phyloP scores from a whole-genome alignment of 2,797 vertebrate genomes.

The Hypotaenidia philippensis region DNA sequence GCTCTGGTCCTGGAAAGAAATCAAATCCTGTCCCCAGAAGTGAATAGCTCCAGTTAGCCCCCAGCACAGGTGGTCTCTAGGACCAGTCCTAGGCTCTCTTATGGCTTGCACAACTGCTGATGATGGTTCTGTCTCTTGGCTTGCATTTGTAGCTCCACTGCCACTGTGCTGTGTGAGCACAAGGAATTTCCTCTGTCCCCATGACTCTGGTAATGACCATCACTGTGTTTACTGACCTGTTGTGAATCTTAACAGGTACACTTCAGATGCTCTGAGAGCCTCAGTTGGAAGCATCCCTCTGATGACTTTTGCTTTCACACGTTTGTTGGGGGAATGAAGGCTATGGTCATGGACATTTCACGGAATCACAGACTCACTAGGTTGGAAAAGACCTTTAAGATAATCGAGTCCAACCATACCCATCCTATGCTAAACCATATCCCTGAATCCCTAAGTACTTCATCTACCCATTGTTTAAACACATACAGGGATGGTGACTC shows the following conservation, averaged over 20 bases:
- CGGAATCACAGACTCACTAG: too few species aligned
- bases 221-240: background rate
- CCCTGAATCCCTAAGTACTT: too few species aligned
- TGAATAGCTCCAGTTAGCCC: background rate
- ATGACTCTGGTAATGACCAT: background rate
- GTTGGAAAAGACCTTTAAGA: too few species aligned
- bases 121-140: background rate
- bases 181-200: background rate
- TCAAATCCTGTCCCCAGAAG: background rate
- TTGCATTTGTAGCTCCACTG: background rate
- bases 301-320: background rate
- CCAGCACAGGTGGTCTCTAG: background rate
- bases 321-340: background rate
- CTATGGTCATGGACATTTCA: accelerated
- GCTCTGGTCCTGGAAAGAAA: background rate
- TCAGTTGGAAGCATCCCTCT: background rate
- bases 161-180: background rate
- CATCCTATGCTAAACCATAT: too few species aligned
- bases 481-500: too few species aligned
- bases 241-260: background rate
- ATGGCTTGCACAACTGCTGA: background rate
- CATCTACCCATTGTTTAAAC: too few species aligned
- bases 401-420: too few species aligned
- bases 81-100: background rate
- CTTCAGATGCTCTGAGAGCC: background rate